Evolutionary conservation across 2,888 invertebrate species (phyloP), one percentile per base, ranked within the genome.

Genomic region (Eilema sororculum): DNA sequence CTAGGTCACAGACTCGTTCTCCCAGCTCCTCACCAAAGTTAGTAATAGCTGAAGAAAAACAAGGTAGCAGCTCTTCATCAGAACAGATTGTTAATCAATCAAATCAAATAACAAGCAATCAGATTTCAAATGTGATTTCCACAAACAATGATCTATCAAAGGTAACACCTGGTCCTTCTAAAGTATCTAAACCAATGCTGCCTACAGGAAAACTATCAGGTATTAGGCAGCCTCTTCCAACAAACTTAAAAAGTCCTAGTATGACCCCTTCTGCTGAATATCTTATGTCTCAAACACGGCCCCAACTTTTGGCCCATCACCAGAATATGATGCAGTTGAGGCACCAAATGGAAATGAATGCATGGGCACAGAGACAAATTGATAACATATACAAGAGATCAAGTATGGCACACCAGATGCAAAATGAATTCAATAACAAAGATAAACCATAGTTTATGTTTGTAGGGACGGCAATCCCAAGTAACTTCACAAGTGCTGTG

Each of bases 1-100:
- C 95, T 68, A 90, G 94, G 75, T 87, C 92, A 37, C 95, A 94
- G 83, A 94, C 93, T 57, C 90, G 95, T n/a, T 95, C 95, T 25
- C 95, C 95, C 30, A 95, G 95, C 80, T 95, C 95, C 56, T 95
- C 95, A 52, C 95, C 95, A 52, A 95, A 95, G 79, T 86, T 95
- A 75, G 93, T 95, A 1, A 95, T 95, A 80, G 95, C 95, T 69
- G 95, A 95, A 84, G 95, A 95, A 67, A 95, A 95, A 80, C 95
- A 95, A 84, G 83, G 87, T 24, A 86, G 80, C 73, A 89, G 77
- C 78, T 77, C 83, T 73, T 72, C 82, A 56, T 74, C 86, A 66
- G 95, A 95, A 69, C 86, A 86, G 68, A 91, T 83, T 78, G 79
- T 90, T 10, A 93, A 91, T 80, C 95, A 95, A 75, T 91, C 93